phyloP scores from a whole-genome alignment of 2,888 invertebrate species.

The Diarsia brunnea region DNA sequence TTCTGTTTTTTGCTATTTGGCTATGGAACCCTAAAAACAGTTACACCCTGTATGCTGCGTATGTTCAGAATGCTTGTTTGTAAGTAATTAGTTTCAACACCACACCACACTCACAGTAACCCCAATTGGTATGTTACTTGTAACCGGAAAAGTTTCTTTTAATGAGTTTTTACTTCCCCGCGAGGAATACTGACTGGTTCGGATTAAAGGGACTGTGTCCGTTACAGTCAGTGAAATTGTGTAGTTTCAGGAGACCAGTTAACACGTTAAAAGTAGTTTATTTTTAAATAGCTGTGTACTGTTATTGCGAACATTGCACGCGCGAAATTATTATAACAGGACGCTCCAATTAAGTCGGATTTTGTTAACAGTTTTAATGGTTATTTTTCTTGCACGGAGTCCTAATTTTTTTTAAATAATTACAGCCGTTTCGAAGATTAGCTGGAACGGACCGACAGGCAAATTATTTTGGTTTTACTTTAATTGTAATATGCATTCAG shows the following conservation, averaged over 20 bases:
- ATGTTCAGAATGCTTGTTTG: constrained; percentile 10
- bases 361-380: too few relatives aligned
- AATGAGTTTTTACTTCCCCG: constrained; percentile 55
- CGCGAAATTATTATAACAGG: not conserved
- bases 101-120: constrained; percentile 9
- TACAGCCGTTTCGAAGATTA: too few relatives aligned
- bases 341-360: too few relatives aligned
- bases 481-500: too few relatives aligned
- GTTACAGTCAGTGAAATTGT: constrained; percentile 17
- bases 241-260: not conserved
- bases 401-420: too few relatives aligned
- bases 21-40: too few relatives aligned
- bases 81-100: constrained; percentile 54
- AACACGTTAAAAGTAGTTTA: not conserved
- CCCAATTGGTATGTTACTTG: constrained; percentile 51
- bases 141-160: constrained; percentile 61
- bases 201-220: constrained; percentile 15
- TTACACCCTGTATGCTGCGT: too few relatives aligned
- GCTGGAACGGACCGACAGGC: too few relatives aligned
- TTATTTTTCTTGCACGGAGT: too few relatives aligned
- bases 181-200: constrained; percentile 15
- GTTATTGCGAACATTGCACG: too few relatives aligned
- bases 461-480: too few relatives aligned
- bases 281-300: not conserved
- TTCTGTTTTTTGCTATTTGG: too few relatives aligned